Conservation (phyloP, 2,888 invertebrate species). For the Chrysina gloriosa region DNA sequence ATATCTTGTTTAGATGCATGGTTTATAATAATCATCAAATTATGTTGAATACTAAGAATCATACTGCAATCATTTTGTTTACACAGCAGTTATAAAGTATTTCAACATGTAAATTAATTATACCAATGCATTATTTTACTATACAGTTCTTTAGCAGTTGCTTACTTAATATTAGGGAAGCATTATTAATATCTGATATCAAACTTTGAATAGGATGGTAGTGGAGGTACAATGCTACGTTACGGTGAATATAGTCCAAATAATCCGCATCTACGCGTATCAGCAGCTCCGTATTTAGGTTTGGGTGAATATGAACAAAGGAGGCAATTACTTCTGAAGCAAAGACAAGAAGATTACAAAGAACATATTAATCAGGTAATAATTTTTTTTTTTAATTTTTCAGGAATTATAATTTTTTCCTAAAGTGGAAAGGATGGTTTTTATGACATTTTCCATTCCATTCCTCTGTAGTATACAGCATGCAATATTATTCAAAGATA, state of each 20-base stretch:
- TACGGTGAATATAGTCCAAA: conserved; percentile 74
- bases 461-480: too few relatives aligned
- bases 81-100: too few relatives aligned
- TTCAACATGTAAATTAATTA: too few relatives aligned
- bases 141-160: too few relatives aligned
- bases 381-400: not conserved
- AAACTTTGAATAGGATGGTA: conserved; percentile 54
- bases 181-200: not conserved
- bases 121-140: too few relatives aligned
- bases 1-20: too few relatives aligned
- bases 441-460: too few relatives aligned
- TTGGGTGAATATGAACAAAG: conserved; percentile 72
- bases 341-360: conserved; percentile 69
- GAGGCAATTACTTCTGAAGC: conserved; percentile 66
- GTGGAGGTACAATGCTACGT: conserved; percentile 66
- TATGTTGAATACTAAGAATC: too few relatives aligned
- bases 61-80: too few relatives aligned
- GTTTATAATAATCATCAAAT: too few relatives aligned
- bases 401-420: not conserved
- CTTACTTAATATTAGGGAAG: too few relatives aligned
- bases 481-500: too few relatives aligned
- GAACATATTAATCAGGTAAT: conserved; percentile 70
- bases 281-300: conserved; percentile 68
- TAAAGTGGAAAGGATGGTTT: not conserved
- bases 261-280: conserved; percentile 68